These are phyloP conservation scores for Prionailurus bengalensis DNA, from an alignment of 2,113 vertebrate species.

Conservation along the genomic window DNA sequence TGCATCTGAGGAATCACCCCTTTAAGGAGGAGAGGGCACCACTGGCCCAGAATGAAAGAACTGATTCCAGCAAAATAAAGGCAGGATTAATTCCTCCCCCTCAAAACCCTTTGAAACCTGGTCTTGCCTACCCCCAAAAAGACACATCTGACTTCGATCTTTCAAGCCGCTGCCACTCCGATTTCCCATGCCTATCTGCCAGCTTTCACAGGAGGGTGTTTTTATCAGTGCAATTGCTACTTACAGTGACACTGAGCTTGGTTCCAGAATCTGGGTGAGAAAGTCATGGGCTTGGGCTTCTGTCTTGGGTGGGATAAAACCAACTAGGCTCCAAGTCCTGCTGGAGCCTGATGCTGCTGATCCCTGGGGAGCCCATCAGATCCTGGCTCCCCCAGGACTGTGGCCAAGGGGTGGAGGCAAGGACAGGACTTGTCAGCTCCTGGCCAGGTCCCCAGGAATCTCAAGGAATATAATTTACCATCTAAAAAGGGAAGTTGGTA, in stretches of 20 bases:
- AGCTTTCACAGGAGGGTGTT: neutral
- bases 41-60: neutral
- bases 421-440: neutral
- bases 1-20: neutral
- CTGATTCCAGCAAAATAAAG: neutral
- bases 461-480: neutral
- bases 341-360: neutral
- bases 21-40: neutral
- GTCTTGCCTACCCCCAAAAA: neutral
- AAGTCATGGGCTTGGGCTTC: neutral
- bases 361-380: neutral
- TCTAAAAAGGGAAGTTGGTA: neutral
- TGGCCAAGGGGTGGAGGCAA: neutral
- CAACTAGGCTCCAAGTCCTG: too few species aligned
- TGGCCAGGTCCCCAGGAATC: neutral
- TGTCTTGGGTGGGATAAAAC: neutral
- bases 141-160: constrained; percentile 22
- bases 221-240: neutral
- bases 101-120: constrained; percentile 15
- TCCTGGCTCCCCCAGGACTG: neutral
- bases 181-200: neutral
- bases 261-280: neutral
- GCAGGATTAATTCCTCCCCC: neutral
- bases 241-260: neutral
- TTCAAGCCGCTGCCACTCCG: neutral